Conservation (phyloP, 1,140 invertebrate genomes). For the Macrotrachela quadricornifera region DNA sequence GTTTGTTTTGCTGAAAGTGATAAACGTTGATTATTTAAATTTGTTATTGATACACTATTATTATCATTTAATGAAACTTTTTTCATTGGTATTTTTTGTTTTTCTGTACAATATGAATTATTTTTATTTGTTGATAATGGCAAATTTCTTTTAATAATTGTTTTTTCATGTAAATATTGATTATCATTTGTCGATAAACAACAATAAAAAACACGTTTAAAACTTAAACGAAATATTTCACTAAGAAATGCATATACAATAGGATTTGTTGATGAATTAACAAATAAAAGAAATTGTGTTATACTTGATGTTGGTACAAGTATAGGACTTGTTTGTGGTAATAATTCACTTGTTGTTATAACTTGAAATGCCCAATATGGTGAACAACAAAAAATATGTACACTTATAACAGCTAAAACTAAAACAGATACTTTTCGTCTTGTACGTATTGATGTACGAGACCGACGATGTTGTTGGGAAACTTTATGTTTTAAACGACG, state of each 20-base stretch:
- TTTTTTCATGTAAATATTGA: no score
- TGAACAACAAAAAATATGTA: conserved; percentile 1
- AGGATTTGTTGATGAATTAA: conserved; percentile 24
- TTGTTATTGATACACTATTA: no score
- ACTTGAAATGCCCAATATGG: conserved; percentile 7
- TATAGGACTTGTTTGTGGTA: neutral
- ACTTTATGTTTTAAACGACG: neutral
- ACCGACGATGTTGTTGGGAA: neutral
- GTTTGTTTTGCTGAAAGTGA: no score
- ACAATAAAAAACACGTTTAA: conserved; percentile 12
- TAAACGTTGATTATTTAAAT: no score
- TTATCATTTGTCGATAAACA: no score
- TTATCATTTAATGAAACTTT: no score
- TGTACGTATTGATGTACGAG: neutral
- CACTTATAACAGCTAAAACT: conserved; percentile 1
- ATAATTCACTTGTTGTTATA: no score
- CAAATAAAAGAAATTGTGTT: conserved; percentile 11
- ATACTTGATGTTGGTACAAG: neutral
- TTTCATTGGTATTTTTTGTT: no score
- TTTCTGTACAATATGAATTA: no score
- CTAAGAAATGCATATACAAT: conserved; percentile 22
- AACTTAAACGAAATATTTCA: conserved; percentile 15
- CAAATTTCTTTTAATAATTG: no score
- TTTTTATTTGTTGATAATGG: no score
- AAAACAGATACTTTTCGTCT: neutral